Base-by-base conservation (phyloP, 2,888 invertebrate genomes). In the Lamellibrachia columna region DNA sequence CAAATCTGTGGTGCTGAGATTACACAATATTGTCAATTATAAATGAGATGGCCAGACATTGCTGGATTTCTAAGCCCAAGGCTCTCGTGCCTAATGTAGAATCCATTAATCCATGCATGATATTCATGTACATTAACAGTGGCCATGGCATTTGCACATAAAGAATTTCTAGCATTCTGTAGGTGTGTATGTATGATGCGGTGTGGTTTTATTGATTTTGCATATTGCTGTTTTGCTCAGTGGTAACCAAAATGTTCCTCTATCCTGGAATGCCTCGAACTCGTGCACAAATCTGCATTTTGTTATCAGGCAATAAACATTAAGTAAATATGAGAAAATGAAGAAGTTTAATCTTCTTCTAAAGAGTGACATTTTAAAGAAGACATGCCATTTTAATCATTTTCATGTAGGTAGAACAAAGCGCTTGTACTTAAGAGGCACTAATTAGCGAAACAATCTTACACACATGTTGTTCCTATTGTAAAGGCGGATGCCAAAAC, bases 101-200 rank as follows among this genome's bases (percentile, higher is more conserved):
- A 75, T 11, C 75, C 75, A 75, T 75, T 15, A 75, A 75, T 75
- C 75, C 75, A 75, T 75, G 75, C 75, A 75, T 75, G 75, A 75
- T 75, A 75, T 75, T 75, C 75, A 75, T 75, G n/a, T 75, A 75
- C 22, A 75, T 75, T 75, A 75, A 75, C 75, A 3, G 22, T 75
- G 75, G 15, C 75, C 75, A 75, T 75, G 75, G 22, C 75, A 75
- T 75, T 15, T 75, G 75, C 75, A 75, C 75, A 75, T 75, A 75
- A 75, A 75, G 22, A 75, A 75, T 75, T 75, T 75, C 75, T 75
- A 75, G 22, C 11, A 75, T 75, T 15, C 75, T n/a, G 75, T 75
- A 22, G 75, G 75, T 75, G 75, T 22, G 22, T 75, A 15, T 22
- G 75, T 75, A 40, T 40, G 75, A 75, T 22, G 15, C 75, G 75